Percentiles rank a stretch among this genome's conserved stretches.
Conservation (phyloP, 2,113 vertebrate genomes). For the Gymnocephalus cernua region DNA sequence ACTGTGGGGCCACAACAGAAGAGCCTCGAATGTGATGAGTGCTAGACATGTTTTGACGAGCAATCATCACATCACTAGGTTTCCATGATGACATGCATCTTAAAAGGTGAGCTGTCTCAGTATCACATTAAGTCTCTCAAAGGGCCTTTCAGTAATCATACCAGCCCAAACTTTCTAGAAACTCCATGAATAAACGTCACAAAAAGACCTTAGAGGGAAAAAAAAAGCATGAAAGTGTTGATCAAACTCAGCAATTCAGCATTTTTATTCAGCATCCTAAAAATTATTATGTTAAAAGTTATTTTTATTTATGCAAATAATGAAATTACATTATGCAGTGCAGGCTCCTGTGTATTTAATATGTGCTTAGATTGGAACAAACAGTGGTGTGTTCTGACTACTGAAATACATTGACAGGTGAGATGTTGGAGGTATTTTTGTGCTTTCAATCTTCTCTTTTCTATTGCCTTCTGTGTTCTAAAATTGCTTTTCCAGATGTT, state of each 20-base stretch:
- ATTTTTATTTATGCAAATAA: not conserved
- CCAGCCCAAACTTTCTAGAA: not conserved
- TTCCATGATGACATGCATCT: not conserved
- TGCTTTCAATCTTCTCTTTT: not conserved
- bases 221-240: not conserved
- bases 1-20: not conserved
- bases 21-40: not conserved
- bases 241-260: not conserved
- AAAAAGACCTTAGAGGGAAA: not conserved
- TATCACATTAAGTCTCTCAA: not conserved
- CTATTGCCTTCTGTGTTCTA: not conserved
- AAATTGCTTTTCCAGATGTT: not conserved
- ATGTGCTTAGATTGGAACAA: not conserved
- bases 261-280: not conserved
- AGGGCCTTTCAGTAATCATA: not conserved
- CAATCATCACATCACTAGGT: not conserved
- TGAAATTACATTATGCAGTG: not conserved
- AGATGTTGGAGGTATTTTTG: not conserved
- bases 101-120: not conserved
- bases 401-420: not conserved
- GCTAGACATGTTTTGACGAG: not conserved
- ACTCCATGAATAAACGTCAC: not conserved
- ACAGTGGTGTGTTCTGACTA: not conserved
- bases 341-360: not conserved
- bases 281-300: not conserved